These are phyloP conservation scores for Sinocyclocheilus maitianheensis DNA, from an alignment of 2,113 vertebrate genomes.

Conservation along the genomic window DNA sequence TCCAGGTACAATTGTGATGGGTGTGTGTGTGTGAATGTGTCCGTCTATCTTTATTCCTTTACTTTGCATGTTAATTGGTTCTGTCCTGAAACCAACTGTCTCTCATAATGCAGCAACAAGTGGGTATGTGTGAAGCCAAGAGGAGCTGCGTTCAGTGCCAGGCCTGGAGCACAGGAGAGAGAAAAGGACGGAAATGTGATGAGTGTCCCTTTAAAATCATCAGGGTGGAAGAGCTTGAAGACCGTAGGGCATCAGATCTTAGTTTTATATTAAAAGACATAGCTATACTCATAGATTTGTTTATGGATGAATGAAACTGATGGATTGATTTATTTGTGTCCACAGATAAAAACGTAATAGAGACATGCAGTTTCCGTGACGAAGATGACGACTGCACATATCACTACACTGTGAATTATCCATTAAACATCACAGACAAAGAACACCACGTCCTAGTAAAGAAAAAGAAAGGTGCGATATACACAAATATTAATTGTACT, in stretches of 20 bases:
- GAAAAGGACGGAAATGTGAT: constrained; percentile 79
- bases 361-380: constrained; percentile 88
- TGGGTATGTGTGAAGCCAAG: constrained; percentile 83
- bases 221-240: constrained; percentile 88
- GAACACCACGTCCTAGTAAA: constrained; percentile 79
- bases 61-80: background rate
- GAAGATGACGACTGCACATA: constrained; percentile 93
- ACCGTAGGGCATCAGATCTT: constrained; percentile 68
- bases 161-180: constrained; percentile 88
- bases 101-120: constrained; percentile 68
- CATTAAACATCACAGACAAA: constrained; percentile 55
- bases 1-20: constrained; percentile 72
- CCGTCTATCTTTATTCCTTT: background rate
- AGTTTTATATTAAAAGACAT: background rate
- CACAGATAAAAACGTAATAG: constrained; percentile 73
- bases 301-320: background rate
- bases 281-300: background rate
- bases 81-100: background rate
- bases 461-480: constrained; percentile 84
- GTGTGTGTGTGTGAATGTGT: background rate
- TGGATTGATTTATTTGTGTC: constrained; percentile 18
- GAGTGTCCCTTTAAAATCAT: constrained; percentile 76
- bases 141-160: constrained; percentile 89
- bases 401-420: constrained; percentile 81
- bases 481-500: background rate